These are phyloP conservation scores for Apis laboriosa DNA, from an alignment of 1,140 invertebrate species.

Conservation along the genomic window DNA sequence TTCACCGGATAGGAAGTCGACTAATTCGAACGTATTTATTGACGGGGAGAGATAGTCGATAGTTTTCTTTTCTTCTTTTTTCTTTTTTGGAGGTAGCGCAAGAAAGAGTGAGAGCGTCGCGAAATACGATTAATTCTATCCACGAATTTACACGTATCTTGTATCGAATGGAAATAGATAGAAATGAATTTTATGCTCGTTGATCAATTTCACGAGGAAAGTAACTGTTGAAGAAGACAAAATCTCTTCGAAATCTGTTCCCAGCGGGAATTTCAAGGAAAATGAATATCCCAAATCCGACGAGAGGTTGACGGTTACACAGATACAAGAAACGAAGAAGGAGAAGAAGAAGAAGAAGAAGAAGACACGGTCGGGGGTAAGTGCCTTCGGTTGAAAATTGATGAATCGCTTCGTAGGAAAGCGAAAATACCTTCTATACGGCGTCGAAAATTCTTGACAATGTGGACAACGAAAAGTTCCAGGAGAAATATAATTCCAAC, in stretches of 20 bases:
- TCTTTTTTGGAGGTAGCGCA: neutral
- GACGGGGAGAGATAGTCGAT: neutral
- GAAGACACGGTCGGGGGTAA: neutral
- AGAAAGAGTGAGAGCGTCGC: neutral
- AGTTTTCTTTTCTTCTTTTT: neutral
- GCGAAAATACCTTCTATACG: neutral
- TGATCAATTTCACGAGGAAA: neutral
- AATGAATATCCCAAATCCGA: neutral
- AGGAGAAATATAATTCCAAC: constrained; percentile 15
- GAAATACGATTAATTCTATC: neutral
- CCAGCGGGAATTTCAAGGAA: constrained; percentile 19
- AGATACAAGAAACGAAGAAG: neutral
- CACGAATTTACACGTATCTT: neutral
- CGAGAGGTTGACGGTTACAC: constrained; percentile 7
- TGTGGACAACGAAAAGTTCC: neutral
- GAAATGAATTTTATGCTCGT: neutral
- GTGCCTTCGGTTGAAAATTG: constrained; percentile 32
- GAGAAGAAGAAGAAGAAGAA: no score
- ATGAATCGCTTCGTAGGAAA: constrained; percentile 9
- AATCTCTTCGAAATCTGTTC: neutral
- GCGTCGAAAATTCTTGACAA: constrained; percentile 26
- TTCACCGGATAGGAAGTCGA: neutral
- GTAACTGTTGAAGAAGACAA: neutral
- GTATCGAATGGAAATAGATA: neutral
- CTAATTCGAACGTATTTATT: neutral